phyloP scores from a whole-genome alignment of 2,113 vertebrate species.

The Corythaixoides concolor region DNA sequence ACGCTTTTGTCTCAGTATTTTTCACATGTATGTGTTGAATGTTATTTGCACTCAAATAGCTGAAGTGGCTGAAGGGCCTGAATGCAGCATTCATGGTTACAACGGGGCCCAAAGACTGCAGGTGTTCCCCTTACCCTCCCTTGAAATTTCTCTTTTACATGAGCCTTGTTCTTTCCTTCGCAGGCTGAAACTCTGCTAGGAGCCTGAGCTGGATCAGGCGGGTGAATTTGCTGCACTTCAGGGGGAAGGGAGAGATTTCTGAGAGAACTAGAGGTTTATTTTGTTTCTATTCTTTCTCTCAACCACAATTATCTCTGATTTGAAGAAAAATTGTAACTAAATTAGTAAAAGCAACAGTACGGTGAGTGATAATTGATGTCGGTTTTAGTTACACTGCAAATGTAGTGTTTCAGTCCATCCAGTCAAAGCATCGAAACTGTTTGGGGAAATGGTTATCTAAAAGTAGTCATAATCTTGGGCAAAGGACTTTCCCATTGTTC shows the following conservation, averaged over 20 bases:
- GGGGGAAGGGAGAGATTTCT: neutral
- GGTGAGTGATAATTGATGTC: neutral
- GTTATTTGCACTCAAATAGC: conserved; percentile 48
- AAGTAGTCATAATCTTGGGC: neutral
- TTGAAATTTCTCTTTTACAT: neutral
- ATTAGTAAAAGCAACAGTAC: neutral
- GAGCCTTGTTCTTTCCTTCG: neutral
- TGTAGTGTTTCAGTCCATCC: neutral
- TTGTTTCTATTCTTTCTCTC: neutral
- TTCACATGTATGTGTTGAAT: conserved; percentile 48
- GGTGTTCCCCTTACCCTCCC: neutral
- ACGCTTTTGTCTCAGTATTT: conserved; percentile 55
- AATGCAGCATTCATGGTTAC: conserved; percentile 12
- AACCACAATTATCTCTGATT: neutral
- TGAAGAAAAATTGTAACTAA: neutral
- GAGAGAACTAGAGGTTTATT: neutral
- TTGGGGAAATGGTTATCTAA: neutral
- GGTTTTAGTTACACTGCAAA: neutral
- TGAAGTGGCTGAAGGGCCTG: conserved; percentile 10
- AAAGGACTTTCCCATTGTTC: neutral
- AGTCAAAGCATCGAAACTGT: neutral
- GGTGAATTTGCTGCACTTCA: neutral
- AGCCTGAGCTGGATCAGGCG: neutral
- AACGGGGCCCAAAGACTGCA: conserved; percentile 18
- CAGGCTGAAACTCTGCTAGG: neutral